Conservation (phyloP, 2,888 invertebrate species). For the Tyria jacobaeae region DNA sequence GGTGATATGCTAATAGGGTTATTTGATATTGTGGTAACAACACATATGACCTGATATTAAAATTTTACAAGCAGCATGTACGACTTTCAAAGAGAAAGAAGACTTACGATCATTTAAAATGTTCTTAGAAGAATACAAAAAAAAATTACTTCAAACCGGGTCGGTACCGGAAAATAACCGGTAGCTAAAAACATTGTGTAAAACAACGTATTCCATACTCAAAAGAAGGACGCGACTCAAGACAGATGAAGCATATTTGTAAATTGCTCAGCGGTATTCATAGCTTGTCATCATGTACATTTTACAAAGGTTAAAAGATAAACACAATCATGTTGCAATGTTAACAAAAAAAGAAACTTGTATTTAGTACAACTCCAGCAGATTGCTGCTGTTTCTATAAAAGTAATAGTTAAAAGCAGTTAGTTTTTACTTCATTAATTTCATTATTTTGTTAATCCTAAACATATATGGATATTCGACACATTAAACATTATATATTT, state of each 20-base stretch:
- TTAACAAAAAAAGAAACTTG: constrained; percentile 16
- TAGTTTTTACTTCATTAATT: background rate
- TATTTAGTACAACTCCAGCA: constrained; percentile 1
- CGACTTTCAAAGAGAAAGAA: background rate
- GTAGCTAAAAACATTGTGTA: no score
- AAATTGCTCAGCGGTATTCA: constrained; percentile 3
- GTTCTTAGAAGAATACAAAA: no score
- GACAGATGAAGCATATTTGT: background rate
- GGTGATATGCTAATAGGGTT: no score
- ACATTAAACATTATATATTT: no score
- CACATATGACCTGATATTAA: no score
- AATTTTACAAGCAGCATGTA: no score
- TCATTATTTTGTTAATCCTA: background rate
- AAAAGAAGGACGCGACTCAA: background rate
- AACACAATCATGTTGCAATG: background rate
- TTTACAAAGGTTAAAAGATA: constrained; percentile 9
- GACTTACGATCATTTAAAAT: background rate
- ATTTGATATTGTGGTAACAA: no score
- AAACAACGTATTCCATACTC: background rate
- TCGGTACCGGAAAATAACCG: no score
- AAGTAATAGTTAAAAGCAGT: background rate
- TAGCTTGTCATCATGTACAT: constrained; percentile 8
- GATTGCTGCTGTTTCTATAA: no score
- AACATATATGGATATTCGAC: constrained; percentile 4
- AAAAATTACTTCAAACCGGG: no score